Conservation (phyloP, 2,888 invertebrate genomes). For the Mantis religiosa region DNA sequence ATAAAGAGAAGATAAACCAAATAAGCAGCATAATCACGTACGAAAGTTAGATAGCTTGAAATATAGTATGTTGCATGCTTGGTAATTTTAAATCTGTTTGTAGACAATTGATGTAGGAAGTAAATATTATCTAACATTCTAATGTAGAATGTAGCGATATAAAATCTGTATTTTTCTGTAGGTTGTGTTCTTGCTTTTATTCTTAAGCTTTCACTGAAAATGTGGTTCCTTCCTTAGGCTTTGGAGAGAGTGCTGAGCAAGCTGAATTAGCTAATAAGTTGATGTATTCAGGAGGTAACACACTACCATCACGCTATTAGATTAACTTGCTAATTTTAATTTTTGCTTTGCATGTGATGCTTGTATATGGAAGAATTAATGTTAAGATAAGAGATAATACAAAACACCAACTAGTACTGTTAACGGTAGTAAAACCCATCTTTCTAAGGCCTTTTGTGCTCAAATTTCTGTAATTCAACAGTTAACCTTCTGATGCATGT, state of each 20-base stretch:
- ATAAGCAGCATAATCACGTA: neutral
- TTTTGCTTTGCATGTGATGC: too few relatives aligned
- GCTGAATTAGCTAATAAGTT: conserved; percentile 80
- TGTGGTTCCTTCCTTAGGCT: conserved; percentile 50
- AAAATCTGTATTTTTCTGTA: neutral
- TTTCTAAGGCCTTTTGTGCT: too few relatives aligned
- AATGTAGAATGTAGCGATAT: neutral
- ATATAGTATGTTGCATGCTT: neutral
- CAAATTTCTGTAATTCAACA: too few relatives aligned
- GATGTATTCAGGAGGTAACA: conserved; percentile 72
- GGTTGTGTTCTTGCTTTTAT: conserved; percentile 9
- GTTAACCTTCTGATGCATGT: too few relatives aligned
- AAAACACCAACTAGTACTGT: too few relatives aligned
- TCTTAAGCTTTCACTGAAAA: neutral
- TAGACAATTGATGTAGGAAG: neutral
- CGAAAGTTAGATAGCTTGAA: neutral
- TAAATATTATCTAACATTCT: neutral
- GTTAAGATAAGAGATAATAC: too few relatives aligned
- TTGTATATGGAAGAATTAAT: too few relatives aligned
- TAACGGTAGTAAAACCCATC: too few relatives aligned
- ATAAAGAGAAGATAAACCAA: neutral
- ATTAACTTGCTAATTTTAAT: neutral
- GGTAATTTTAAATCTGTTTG: neutral
- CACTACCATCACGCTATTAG: conserved; percentile 7
- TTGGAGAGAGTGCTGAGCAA: conserved; percentile 75